Evolutionary conservation across 2,888 invertebrate species (phyloP).

Genomic region (Meganola albula): DNA sequence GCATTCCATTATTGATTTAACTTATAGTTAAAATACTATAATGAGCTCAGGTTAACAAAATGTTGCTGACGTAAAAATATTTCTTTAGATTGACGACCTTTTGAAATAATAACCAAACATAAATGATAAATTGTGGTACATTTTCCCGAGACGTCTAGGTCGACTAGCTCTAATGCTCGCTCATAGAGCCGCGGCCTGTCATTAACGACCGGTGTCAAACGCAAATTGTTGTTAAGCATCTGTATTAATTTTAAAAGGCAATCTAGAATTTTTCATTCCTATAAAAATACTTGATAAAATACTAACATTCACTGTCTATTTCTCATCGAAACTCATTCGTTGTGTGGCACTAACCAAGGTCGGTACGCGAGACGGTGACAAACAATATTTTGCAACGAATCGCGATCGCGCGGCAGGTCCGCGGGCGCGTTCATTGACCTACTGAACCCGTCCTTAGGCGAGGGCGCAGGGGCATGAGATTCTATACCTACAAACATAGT

Average conservation of each 20-base stretch:
- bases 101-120: too few species aligned
- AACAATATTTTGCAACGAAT: constrained; percentile 56
- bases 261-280: too few species aligned
- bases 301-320: too few species aligned
- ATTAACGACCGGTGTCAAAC: constrained; percentile 32
- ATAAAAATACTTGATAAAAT: too few species aligned
- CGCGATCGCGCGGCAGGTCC: constrained; percentile 57
- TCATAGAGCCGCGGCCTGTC: constrained; percentile 19
- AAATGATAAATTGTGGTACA: constrained; percentile 32
- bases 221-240: too few species aligned
- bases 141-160: constrained; percentile 28
- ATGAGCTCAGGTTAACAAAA: too few species aligned
- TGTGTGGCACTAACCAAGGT: constrained; percentile 39
- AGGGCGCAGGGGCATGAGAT: constrained; percentile 29
- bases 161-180: constrained; percentile 22
- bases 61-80: too few species aligned
- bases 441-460: constrained; percentile 55
- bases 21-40: too few species aligned
- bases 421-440: constrained; percentile 64
- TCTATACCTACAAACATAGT: constrained; percentile 18
- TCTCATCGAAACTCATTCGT: constrained; percentile 21
- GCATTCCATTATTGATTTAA: too few species aligned
- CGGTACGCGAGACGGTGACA: too few species aligned
- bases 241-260: too few species aligned
- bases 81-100: too few species aligned